Evolutionary conservation across 92 coral and sea anemone species (phyloP).

Genomic region (Parazoanthus darwini): DNA sequence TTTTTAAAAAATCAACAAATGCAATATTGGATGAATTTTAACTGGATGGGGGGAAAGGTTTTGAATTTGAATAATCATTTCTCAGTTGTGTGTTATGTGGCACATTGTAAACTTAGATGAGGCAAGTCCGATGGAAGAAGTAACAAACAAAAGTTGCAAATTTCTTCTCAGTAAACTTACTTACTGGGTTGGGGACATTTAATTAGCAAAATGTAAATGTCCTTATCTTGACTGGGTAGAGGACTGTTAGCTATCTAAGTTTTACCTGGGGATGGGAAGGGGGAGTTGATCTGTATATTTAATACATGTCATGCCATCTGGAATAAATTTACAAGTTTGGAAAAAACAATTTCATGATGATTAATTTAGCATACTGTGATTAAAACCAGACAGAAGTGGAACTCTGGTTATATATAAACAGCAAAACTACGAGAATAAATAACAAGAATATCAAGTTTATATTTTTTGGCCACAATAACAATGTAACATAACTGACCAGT

Average conservation of each 20-base stretch:
- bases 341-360: conserved; percentile 12
- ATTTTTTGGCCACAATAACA: background rate
- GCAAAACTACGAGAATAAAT: conserved; percentile 16
- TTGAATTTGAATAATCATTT: too few relatives aligned
- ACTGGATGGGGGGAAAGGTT: too few relatives aligned
- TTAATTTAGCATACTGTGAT: conserved; percentile 20
- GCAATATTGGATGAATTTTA: too few relatives aligned
- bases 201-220: conserved; percentile 3
- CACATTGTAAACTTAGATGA: too few relatives aligned
- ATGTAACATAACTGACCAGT: conserved; percentile 19
- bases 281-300: conserved; percentile 16
- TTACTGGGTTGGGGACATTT: background rate
- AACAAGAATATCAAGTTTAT: conserved; percentile 15
- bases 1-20: too few relatives aligned
- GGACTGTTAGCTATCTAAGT: conserved; percentile 20
- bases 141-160: too few relatives aligned
- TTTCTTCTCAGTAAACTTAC: too few relatives aligned
- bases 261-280: conserved; percentile 27
- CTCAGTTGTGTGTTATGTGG: too few relatives aligned
- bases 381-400: conserved; percentile 25
- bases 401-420: conserved; percentile 12
- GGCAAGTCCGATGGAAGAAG: too few relatives aligned
- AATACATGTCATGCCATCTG: conserved; percentile 25
- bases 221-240: conserved; percentile 21
- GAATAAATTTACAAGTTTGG: conserved; percentile 7